Evolutionary conservation across 2,113 vertebrate genomes (phyloP).

Genomic region (Antechinus flavipes): DNA sequence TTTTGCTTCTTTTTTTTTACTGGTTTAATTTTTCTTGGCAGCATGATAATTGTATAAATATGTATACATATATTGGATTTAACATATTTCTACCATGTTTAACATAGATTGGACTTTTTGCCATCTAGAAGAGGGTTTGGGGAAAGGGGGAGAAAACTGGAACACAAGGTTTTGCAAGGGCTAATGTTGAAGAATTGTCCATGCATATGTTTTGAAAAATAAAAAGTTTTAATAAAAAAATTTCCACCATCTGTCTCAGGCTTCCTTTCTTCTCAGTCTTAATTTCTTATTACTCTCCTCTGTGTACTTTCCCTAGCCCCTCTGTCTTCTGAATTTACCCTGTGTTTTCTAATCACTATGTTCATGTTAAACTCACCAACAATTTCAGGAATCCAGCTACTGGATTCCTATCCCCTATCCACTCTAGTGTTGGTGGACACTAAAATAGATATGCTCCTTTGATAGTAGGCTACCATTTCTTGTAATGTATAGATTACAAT

Average conservation of each 20-base stretch:
- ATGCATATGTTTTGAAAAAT: no score
- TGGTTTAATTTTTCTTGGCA: no score
- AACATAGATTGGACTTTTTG: no score
- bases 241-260: background rate
- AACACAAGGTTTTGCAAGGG: no score
- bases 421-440: background rate
- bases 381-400: background rate
- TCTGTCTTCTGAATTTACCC: background rate
- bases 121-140: no score
- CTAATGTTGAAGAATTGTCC: no score
- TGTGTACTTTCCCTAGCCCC: background rate
- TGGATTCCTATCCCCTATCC: background rate
- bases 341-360: background rate
- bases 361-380: background rate
- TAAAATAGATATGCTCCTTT: background rate
- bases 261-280: background rate
- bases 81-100: no score
- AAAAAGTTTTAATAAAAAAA: no score
- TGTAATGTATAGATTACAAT: background rate
- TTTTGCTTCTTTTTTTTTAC: no score
- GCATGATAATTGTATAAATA: no score
- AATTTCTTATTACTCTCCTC: background rate
- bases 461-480: background rate
- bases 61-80: no score
- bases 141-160: no score